Evolutionary conservation across 1,140 invertebrate genomes (phyloP), one percentile per base, ranked within the genome.

Genomic region (Ladona fulva): DNA sequence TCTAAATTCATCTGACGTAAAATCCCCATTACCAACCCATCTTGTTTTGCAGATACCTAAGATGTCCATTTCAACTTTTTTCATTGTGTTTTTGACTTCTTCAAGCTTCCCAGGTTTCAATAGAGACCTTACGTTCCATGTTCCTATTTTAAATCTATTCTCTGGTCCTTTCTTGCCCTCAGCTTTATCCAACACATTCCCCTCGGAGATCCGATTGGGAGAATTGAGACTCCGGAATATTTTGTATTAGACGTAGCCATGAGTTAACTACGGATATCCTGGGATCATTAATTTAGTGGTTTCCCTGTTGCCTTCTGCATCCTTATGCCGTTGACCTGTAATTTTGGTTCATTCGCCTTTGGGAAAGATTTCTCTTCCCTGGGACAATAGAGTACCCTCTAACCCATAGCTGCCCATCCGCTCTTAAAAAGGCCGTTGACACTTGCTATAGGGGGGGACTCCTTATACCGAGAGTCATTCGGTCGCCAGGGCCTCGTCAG

Each of bases 31-130:
- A 44, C 14, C 78, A 19, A 29, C 0, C 75, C 74, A 78, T 78
- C 78, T 75, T 76, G 74, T 78, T 78, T 76, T 42, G 52, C 74
- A 78, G 3, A 78, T 16, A 19, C 42, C 74, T 78, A 78, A 24
- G 25, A 78, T 76, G 5, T 78, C 78, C 25, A 78, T 6, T 75
- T 78, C 42, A 25, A 42, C 42, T 59, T 66, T 76, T 76, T 78
- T 52, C 10, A 52, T 52, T 19, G 44, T 19, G 19, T n/a, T 10
- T 19, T 52, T 52, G 44, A 52, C 10, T 52, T 52, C 44, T 52
- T 52, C 44, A 52, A 52, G 44, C 19, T 52, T 52, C 44, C 44
- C 44, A 52, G 44, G 44, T 52, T 52, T 52, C 44, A 52, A 52
- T 10, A 52, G 10, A 19, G 44, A 52, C 19, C 44, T 52, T 52